Base-by-base conservation (phyloP, 2,888 invertebrate genomes). In the Scaptodrosophila latifasciaeformis region DNA sequence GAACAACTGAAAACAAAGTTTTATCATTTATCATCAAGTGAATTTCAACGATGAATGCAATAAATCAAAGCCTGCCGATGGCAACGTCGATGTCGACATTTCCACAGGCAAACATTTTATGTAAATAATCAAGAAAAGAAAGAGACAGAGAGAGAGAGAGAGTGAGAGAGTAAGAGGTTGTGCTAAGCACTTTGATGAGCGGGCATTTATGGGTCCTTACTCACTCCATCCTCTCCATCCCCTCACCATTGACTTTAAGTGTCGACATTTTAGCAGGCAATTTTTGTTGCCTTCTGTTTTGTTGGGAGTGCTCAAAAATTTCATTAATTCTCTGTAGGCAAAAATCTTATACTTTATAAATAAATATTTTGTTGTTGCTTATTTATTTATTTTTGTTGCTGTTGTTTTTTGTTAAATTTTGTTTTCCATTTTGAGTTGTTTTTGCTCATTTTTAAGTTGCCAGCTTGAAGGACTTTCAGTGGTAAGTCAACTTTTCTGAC, bases 11-110 rank as follows among this genome's bases (percentile, higher is more conserved):
- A 79, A n/a, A n/a, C n/a, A n/a, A n/a, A 77, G 67, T 75, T 75
- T 77, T 55, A 58, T 74, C 75, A 75, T 75, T 75, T 74, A 77
- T 80, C n/a, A n/a, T n/a, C 75, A 75, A 68, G 56, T 37, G 44
- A 50, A 13, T 50, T 31, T 34, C 19, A 59, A 48, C 63, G 58
- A 67, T 58, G 61, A 72, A 54, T 57, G 67, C 70, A 68, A 75
- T 75, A 77, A 75, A 75, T 75, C 75, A 74, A 70, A 63, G 55
- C 46, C 51, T 58, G 45, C 39, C 24, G 24, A 7, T 3, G 4
- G 4, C 24, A 24, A 7, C 24, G 3, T 7, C 24, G 7, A 7
- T 3, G 24, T 7, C 24, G 24, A n/a, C n/a, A n/a, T n/a, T n/a
- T 7, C 24, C 37, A 37, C 17, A 13, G 12, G 46, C 53, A 59